These are phyloP conservation scores for Tachypleus tridentatus DNA, from an alignment of 1,140 invertebrate genomes.

Conservation along the genomic window DNA sequence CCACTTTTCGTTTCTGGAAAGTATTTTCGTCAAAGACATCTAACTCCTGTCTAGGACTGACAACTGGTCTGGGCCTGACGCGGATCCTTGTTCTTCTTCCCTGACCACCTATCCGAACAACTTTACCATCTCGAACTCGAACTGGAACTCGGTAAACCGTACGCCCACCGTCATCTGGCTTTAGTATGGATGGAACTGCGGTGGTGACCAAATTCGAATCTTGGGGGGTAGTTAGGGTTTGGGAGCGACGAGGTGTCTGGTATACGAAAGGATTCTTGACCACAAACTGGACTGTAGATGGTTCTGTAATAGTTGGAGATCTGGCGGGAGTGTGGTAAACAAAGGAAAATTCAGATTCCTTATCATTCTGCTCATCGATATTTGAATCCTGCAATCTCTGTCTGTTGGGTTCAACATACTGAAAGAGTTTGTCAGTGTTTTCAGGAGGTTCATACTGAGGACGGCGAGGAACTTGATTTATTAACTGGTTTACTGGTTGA, in stretches of 20 bases:
- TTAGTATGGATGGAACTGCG: neutral
- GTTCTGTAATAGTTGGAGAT: neutral
- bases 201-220: neutral
- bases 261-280: neutral
- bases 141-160: neutral
- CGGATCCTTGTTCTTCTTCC: neutral
- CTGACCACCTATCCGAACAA: neutral
- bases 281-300: neutral
- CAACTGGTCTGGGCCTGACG: neutral
- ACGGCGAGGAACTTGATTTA: conserved; percentile 5
- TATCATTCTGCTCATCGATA: neutral
- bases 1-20: neutral
- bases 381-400: neutral
- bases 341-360: conserved; percentile 16
- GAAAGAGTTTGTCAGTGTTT: neutral
- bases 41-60: neutral
- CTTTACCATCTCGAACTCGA: neutral
- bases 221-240: neutral
- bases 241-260: neutral
- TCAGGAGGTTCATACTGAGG: conserved; percentile 11
- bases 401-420: conserved; percentile 8
- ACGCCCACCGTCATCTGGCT: neutral
- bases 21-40: neutral
- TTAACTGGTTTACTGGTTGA: neutral
- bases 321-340: conserved; percentile 19